These are phyloP conservation scores for Hassar affinis DNA, from an alignment of 2,113 vertebrate species.

Conservation along the genomic window DNA sequence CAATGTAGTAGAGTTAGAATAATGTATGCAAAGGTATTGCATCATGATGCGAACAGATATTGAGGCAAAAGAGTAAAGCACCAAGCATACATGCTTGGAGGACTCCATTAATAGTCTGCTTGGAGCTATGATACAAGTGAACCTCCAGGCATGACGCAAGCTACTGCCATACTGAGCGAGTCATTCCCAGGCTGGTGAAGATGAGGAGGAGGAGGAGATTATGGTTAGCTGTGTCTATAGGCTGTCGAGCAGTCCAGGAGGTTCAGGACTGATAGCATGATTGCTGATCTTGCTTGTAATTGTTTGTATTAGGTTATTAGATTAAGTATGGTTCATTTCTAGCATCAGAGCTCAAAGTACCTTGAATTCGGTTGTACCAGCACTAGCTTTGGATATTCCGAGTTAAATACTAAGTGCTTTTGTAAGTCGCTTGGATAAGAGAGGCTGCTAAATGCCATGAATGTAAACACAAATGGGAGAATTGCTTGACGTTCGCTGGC, in stretches of 20 bases:
- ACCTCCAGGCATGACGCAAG: conserved; percentile 9
- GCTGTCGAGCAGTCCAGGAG: not conserved
- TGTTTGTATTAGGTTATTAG: too few relatives aligned
- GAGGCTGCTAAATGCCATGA: too few relatives aligned
- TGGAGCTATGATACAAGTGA: not conserved
- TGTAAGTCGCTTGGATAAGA: too few relatives aligned
- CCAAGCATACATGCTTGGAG: not conserved
- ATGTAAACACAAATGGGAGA: not conserved
- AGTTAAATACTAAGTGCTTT: too few relatives aligned
- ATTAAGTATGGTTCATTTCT: too few relatives aligned
- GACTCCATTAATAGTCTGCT: not conserved
- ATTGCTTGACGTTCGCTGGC: not conserved
- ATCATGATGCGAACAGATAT: not conserved
- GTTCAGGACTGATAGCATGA: not conserved
- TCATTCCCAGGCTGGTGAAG: not conserved
- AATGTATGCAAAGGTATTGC: not conserved
- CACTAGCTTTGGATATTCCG: too few relatives aligned
- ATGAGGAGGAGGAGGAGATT: not conserved
- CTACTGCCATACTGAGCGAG: not conserved
- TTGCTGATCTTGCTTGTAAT: not conserved
- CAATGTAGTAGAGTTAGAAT: not conserved
- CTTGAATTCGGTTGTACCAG: too few relatives aligned
- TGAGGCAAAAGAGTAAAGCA: not conserved
- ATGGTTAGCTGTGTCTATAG: not conserved
- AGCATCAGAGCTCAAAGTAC: too few relatives aligned